Conservation (phyloP, 2,113 vertebrate species). For the Saguinus midas region DNA sequence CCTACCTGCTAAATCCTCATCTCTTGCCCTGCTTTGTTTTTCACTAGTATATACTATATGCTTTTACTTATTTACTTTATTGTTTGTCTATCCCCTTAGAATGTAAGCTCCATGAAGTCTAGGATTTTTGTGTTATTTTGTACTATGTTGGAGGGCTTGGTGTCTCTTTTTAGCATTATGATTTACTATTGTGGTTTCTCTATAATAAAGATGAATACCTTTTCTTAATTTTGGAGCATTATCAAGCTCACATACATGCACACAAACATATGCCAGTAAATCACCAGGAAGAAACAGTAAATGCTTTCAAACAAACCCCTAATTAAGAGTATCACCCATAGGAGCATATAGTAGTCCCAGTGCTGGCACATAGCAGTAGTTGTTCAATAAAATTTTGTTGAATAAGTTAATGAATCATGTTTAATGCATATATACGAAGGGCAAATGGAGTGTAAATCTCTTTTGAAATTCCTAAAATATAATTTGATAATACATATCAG, state of each 20-base stretch:
- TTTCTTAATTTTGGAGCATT: constrained; percentile 4
- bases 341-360: neutral
- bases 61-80: neutral
- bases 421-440: neutral
- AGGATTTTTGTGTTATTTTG: neutral
- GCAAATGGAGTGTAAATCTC: neutral
- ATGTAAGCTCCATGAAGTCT: neutral
- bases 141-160: neutral
- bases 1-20: neutral
- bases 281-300: constrained; percentile 1
- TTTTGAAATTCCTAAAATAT: neutral
- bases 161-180: neutral
- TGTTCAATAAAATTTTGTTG: neutral
- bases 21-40: neutral
- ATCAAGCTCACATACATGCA: neutral
- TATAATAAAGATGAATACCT: neutral
- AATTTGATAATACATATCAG: neutral
- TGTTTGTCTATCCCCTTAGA: neutral
- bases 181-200: neutral
- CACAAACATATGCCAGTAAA: neutral
- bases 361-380: neutral
- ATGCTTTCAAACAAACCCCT: neutral
- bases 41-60: neutral
- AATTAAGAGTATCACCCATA: neutral
- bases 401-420: neutral